Conservation (phyloP, 2,797 vertebrate genomes). For the Myripristis murdjan region DNA sequence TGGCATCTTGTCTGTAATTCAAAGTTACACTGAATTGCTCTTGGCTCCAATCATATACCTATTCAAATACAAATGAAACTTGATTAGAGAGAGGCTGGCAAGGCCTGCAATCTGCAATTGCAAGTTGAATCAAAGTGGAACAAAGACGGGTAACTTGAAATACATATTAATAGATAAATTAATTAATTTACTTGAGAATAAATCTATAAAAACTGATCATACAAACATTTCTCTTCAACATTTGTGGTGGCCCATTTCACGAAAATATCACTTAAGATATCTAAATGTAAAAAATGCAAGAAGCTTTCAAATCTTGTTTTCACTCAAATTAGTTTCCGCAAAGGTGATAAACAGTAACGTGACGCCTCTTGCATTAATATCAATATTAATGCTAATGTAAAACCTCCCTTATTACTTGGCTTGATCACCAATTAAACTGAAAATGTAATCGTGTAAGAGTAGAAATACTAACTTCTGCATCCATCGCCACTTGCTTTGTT, state of each 20-base stretch:
- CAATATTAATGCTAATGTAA: rapidly evolving
- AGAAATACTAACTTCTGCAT: slow-evolving; percentile 9
- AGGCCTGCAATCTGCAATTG: not conserved
- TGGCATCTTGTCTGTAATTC: not conserved
- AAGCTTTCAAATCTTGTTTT: too few relatives aligned
- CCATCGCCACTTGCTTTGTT: slow-evolving; percentile 69
- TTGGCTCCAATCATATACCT: not conserved
- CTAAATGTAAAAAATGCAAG: too few relatives aligned
- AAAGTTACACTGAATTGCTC: slow-evolving; percentile 1
- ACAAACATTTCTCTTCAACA: not conserved
- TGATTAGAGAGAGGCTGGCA: not conserved
- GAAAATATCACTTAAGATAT: too few relatives aligned
- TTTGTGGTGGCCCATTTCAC: too few relatives aligned
- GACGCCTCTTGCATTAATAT: too few relatives aligned
- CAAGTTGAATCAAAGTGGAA: not conserved
- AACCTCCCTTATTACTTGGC: not conserved
- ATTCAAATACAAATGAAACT: not conserved
- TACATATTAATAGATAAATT: slow-evolving; percentile 9
- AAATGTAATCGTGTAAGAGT: not conserved
- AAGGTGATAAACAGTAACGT: not conserved
- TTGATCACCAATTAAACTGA: not conserved
- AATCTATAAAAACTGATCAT: not conserved
- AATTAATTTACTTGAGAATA: not conserved
- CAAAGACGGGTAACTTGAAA: slow-evolving; percentile 3
- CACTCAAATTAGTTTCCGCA: too few relatives aligned